Percentiles rank a stretch among this genome's conserved stretches.
Conservation (phyloP, 2,888 invertebrate genomes). For the Lasioglossum oenotherae region DNA sequence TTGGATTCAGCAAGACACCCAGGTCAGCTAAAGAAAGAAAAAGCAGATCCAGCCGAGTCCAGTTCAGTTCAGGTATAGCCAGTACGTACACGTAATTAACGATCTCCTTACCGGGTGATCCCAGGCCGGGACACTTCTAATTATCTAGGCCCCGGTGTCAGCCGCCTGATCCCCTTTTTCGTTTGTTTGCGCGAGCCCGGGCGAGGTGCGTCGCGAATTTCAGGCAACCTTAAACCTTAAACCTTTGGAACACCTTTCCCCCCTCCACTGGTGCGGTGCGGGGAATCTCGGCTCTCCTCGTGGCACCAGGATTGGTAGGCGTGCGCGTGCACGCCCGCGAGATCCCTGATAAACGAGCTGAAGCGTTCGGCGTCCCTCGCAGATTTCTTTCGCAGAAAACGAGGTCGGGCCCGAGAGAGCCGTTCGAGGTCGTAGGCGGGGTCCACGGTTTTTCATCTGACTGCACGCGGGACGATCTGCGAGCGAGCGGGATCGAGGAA, state of each 20-base stretch:
- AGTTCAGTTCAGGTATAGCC: conserved; percentile 35
- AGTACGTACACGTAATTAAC: conserved; percentile 77
- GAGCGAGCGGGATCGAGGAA: background rate
- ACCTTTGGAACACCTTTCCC: background rate
- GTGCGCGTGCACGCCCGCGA: conserved; percentile 75
- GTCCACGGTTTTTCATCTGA: conserved; percentile 67
- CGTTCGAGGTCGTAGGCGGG: conserved; percentile 76
- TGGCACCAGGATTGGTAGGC: conserved; percentile 73
- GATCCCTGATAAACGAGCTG: conserved; percentile 82
- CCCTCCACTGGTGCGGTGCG: background rate
- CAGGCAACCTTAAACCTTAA: conserved; percentile 10
- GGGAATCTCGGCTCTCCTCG: background rate
- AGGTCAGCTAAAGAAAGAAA: conserved; percentile 59
- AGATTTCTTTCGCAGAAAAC: conserved; percentile 77
- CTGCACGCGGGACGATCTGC: conserved; percentile 30
- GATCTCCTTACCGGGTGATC: conserved; percentile 1
- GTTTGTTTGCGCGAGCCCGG: background rate
- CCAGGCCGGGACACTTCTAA: conserved; percentile 5
- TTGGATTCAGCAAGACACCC: background rate
- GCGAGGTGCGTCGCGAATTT: conserved; percentile 25
- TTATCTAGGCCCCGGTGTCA: conserved; percentile 11
- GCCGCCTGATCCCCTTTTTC: background rate
- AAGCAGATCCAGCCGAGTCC: conserved; percentile 2
- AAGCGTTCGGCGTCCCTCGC: conserved; percentile 75
- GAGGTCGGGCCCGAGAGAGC: conserved; percentile 69